Percentiles rank a stretch among this genome's conserved stretches.
These are phyloP conservation scores for Meriones unguiculatus DNA, from an alignment of 2,113 vertebrate species.

Conservation along the genomic window DNA sequence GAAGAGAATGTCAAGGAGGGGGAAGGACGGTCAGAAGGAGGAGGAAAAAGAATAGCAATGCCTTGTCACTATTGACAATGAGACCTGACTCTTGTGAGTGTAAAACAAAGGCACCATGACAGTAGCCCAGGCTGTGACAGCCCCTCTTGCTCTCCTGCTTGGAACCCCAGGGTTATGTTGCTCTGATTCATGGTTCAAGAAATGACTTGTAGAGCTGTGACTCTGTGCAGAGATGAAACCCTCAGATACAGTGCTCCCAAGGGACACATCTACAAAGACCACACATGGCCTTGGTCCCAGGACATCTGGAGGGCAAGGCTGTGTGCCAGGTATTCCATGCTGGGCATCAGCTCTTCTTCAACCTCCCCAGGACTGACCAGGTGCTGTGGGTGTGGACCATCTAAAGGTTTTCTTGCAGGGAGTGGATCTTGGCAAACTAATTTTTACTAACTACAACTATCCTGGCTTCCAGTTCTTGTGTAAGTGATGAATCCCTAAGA, in stretches of 20 bases:
- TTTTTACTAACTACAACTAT: constrained; percentile 50
- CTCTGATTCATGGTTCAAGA: neutral
- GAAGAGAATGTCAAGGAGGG: neutral
- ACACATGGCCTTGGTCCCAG: neutral
- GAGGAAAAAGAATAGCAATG: neutral
- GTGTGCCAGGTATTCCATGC: neutral
- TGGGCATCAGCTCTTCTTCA: neutral
- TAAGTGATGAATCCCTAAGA: constrained; percentile 65
- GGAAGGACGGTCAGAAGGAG: neutral
- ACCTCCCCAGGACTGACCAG: neutral
- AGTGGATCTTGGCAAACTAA: constrained; percentile 21
- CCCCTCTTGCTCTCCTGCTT: neutral
- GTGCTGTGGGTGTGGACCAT: neutral
- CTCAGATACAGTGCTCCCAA: neutral
- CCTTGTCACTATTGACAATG: neutral
- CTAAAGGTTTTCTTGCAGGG: neutral
- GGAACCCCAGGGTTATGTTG: neutral
- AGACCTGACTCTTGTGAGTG: neutral
- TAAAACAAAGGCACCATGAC: neutral
- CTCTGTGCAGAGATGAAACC: neutral
- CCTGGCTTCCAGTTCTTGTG: constrained; percentile 40
- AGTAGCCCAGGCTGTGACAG: neutral
- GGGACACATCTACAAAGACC: neutral
- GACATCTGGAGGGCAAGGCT: neutral
- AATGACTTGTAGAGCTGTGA: neutral